Conservation (phyloP, 2,888 invertebrate species). For the Drosophila fungiperda region DNA sequence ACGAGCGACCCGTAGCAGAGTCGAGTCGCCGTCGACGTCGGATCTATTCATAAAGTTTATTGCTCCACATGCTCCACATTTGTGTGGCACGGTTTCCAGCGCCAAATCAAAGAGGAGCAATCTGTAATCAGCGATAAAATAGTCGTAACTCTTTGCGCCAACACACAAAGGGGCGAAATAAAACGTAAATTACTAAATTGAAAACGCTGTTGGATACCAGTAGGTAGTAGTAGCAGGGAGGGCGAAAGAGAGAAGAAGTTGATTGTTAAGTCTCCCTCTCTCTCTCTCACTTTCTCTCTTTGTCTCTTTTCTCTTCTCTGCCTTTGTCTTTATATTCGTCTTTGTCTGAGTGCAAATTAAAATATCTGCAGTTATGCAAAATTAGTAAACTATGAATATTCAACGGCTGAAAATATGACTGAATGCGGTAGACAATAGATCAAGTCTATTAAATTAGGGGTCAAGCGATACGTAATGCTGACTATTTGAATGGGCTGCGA, state of each 20-base stretch:
- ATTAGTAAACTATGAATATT: conserved; percentile 30
- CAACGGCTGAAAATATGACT: conserved; percentile 4
- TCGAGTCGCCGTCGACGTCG: background rate
- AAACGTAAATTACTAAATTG: conserved; percentile 60
- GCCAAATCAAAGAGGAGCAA: conserved; percentile 53
- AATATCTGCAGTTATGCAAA: conserved; percentile 42
- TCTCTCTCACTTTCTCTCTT: background rate
- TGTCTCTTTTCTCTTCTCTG: too few species aligned
- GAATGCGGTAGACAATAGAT: conserved; percentile 4
- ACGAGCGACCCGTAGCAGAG: conserved; percentile 25
- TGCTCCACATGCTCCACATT: conserved; percentile 47
- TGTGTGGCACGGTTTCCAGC: conserved; percentile 14
- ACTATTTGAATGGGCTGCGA: background rate
- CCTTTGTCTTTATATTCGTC: too few species aligned
- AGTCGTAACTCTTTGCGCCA: conserved; percentile 23
- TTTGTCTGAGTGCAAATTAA: conserved; percentile 36
- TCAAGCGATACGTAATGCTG: conserved; percentile 30
- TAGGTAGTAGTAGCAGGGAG: background rate
- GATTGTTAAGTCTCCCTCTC: background rate
- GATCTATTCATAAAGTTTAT: conserved; percentile 56
- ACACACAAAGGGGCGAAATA: conserved; percentile 4
- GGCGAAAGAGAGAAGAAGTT: background rate
- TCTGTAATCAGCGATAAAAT: conserved; percentile 55
- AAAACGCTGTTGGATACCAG: conserved; percentile 8
- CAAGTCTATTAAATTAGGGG: conserved; percentile 14